Conservation (phyloP, 2,888 invertebrate species). For the Calameuta pallipes region DNA sequence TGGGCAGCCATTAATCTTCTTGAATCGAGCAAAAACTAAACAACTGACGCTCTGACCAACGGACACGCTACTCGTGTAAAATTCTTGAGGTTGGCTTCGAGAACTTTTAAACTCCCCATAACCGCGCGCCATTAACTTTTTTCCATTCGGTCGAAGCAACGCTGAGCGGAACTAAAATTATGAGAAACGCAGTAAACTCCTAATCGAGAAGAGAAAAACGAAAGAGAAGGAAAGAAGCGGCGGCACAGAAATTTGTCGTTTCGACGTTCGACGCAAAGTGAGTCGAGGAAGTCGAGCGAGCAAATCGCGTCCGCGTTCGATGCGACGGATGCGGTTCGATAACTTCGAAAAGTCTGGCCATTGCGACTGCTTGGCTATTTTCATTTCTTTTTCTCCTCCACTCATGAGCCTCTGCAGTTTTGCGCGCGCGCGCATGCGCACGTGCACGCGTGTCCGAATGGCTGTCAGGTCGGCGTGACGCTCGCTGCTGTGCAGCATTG, state of each 20-base stretch:
- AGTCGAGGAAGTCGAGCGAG: no score
- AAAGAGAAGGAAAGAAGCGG: not conserved
- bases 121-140: no score
- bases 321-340: no score
- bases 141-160: no score
- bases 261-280: not conserved
- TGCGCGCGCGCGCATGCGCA: no score
- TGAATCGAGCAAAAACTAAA: conserved; percentile 27
- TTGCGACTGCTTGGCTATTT: no score
- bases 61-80: conserved; percentile 16
- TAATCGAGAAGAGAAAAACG: not conserved
- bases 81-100: not conserved
- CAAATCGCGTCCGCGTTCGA: no score
- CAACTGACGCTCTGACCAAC: conserved; percentile 41
- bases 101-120: no score
- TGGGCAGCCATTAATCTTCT: conserved; percentile 48
- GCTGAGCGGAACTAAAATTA: no score
- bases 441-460: no score
- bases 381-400: not conserved
- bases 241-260: not conserved
- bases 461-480: not conserved
- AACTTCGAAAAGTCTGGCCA: no score
- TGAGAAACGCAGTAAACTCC: no score
- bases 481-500: not conserved
- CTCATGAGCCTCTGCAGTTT: not conserved